Conservation (phyloP, 2,113 vertebrate genomes). For the Phaethornis superciliosus region DNA sequence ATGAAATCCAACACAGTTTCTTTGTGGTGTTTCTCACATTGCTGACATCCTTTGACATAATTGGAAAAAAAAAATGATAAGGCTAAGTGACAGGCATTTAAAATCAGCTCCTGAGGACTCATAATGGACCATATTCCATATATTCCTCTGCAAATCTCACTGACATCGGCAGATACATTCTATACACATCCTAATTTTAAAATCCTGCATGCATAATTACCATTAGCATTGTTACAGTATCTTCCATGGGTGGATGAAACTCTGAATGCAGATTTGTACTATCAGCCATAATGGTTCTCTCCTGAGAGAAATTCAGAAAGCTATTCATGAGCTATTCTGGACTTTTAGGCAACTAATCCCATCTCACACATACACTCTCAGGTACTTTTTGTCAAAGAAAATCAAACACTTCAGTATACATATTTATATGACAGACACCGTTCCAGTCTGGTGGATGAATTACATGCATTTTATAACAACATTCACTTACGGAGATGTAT, state of each 20-base stretch:
- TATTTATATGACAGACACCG: not conserved
- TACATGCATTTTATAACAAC: not conserved
- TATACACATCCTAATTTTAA: conserved; percentile 3
- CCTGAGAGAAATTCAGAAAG: conserved; percentile 20
- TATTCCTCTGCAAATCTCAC: not conserved
- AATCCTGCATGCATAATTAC: conserved; percentile 24
- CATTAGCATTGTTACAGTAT: not conserved
- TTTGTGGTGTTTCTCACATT: not conserved
- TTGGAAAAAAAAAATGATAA: not conserved
- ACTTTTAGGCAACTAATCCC: conserved; percentile 41
- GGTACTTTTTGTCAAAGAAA: conserved; percentile 21
- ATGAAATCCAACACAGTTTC: not conserved
- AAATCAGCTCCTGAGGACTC: not conserved
- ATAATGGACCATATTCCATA: not conserved
- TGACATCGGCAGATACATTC: not conserved
- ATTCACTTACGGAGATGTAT: not conserved
- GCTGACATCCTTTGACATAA: not conserved
- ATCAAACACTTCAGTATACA: not conserved
- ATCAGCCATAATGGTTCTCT: not conserved
- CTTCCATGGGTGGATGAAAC: not conserved
- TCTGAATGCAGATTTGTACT: conserved; percentile 23
- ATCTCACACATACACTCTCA: not conserved
- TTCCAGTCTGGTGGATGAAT: not conserved
- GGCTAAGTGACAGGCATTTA: not conserved
- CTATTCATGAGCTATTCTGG: conserved; percentile 23